Base-by-base conservation (phyloP, 2,797 vertebrate species). In the Acomys russatus region DNA sequence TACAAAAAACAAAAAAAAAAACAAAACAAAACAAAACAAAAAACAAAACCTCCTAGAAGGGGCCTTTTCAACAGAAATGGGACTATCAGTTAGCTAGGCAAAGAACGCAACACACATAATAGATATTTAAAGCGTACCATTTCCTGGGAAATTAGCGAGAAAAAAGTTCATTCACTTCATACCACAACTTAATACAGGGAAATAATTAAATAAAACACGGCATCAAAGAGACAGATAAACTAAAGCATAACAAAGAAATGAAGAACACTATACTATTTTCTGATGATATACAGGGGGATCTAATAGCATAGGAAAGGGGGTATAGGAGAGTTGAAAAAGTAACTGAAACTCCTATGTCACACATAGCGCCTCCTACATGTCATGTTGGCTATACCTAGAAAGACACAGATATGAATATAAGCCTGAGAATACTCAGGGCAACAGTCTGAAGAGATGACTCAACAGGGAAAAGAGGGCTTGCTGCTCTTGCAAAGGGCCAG, bases 91-190 rank as follows among this genome's bases (percentile, higher is more conserved):
- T 59, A 7, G n/a, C 78, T 51, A 66, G 33, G 14, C 25, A 78
- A 87, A n/a, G 18, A 88, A 76, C 18, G 7, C 14, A 49, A 33
- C 25, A 76, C 12, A 30, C 22, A 76, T 22, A n/a, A n/a, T 33
- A 88, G 35, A 23, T 56, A 44, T 80, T 88, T 70, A 63, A 83
- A 56, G 12, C 7, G 44, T 79, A 30, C 33, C 23, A 86, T 66
- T 91, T 87, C 59, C 35, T 59, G 30, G 84, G 49, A n/a, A 80
- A 56, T 28, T 38, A 22, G 25, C 87, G 15, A 56, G 89, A 28
- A 66, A 91, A 90, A 91, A 73, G 56, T 56, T 49, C n/a, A 91
- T 44, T 91, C 56, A 80, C 25, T 38, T 87, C 3, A 87, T 18
- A 73, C 12, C 64, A 44, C 44, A 44, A 44, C 7, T 49, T 90